Evolutionary conservation across 2,888 invertebrate species (phyloP), one percentile per base, ranked within the genome.

Genomic region (Exephanes ischioxanthus): DNA sequence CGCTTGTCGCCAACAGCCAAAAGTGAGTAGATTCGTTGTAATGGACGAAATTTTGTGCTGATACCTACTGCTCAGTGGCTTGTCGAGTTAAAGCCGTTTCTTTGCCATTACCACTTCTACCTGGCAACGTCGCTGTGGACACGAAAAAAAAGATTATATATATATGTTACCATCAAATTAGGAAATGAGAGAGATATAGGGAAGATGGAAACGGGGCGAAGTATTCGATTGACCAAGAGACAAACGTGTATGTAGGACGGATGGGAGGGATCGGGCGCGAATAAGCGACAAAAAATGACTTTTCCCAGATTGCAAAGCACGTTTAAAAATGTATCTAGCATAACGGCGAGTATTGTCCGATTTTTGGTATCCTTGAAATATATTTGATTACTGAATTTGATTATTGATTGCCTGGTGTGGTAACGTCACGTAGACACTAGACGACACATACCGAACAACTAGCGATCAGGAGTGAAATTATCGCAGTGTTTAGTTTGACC

Each of bases 1-100:
- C 91, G 76, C 85, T 94, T 82, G 87, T 93, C 87, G 89, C 88
- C 83, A 93, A 91, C 89, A 90, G 91, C 85, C 93, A 93, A 91
- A 94, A 93, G 94, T 94, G 89, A 93, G 93, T 93, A 91, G 14
- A 53, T 61, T 70, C 66, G 67, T 83, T 67, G 67, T 67, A 61
- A 73, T 68, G 73, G 70, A 80, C 33, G 37, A 71, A 83, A 77
- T 63, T 75, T 45, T 22, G 45, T 66, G 33, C 53, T 58, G 30
- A 16, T 58, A 33, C 55, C 14, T 19, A 51, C 51, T 16, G 16
- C 30, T 63, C 30, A 63, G 61, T 16, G 61, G 37, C 33, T 30
- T 14, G 14, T 41, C 19, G 45, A 26, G 22, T 41, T 45, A 14
- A 68, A 26, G 68, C 19, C 14, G 37, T 37, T 58, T 14, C n/a